Conservation (phyloP, 2,797 vertebrate species). For the Centropyge bicolor region DNA sequence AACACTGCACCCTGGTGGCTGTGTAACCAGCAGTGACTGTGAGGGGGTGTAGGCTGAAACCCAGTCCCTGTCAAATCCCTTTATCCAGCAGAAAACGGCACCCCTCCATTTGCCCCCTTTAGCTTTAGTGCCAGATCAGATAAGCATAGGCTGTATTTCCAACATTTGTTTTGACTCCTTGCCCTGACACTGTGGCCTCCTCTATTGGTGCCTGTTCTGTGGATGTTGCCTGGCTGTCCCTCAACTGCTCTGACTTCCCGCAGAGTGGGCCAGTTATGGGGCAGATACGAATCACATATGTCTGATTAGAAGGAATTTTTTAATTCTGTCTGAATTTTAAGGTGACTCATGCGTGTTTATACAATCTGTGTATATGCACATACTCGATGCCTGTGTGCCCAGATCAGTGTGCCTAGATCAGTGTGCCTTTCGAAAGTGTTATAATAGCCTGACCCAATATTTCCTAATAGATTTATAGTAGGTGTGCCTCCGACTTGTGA, state of each 20-base stretch:
- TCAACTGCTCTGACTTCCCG: slow-evolving; percentile 42
- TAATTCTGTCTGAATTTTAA: neutral
- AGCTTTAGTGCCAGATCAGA: slow-evolving; percentile 68
- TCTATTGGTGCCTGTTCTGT: slow-evolving; percentile 36
- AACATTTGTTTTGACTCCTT: slow-evolving; percentile 76
- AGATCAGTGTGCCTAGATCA: slow-evolving; percentile 12
- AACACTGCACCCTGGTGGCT: slow-evolving; percentile 70
- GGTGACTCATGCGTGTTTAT: slow-evolving; percentile 3
- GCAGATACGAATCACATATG: slow-evolving; percentile 34
- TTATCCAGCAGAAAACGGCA: slow-evolving; percentile 42
- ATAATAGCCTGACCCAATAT: slow-evolving; percentile 7
- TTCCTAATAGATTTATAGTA: slow-evolving; percentile 24
- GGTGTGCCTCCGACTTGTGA: slow-evolving; percentile 12
- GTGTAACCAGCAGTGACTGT: slow-evolving; percentile 15
- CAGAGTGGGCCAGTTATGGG: slow-evolving; percentile 8
- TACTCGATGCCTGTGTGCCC: neutral
- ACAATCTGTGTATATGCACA: neutral
- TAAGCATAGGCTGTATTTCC: slow-evolving; percentile 60
- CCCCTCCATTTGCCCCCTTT: slow-evolving; percentile 43
- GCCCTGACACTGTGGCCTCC: slow-evolving; percentile 58
- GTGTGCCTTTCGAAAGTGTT: neutral
- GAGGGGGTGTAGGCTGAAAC: slow-evolving; percentile 24
- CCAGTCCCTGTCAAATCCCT: slow-evolving; percentile 40
- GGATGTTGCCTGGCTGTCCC: slow-evolving; percentile 40
- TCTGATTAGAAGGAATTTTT: slow-evolving; percentile 2